Evolutionary conservation across 1,140 invertebrate species (phyloP), one percentile per base, ranked within the genome.

Genomic region (Drosophila ficusphila): DNA sequence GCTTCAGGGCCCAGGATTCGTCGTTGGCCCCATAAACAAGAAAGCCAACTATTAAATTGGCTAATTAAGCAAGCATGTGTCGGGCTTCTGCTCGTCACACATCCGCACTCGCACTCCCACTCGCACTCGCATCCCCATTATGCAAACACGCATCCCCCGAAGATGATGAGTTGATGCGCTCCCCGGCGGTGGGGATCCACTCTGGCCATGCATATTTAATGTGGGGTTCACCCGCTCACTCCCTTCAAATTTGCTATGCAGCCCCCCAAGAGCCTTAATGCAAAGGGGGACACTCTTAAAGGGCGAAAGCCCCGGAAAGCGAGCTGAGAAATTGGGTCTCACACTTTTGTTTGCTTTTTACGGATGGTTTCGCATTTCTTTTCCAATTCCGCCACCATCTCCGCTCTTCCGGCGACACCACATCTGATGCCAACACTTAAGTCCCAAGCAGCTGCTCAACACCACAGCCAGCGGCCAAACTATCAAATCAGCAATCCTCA

Each of bases 1-100:
- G 57, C 61, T 53, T 25, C 41, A 68, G 27, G 25, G 4, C 4
- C 11, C 33, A 16, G 23, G 9, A 34, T 25, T 9, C 25, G 38
- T 41, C 38, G 16, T 41, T 9, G 18, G 11, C 9, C 11, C 39
- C 79, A 86, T 85, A 85, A 85, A 88, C 72, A 86, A 77, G 57
- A 76, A 68, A 46, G 47, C 72, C 79, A 88, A 88, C 82, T 86
- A 86, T 86, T 81, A 88, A 86, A 81, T 86, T 86, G 77, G 57
- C 81, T 86, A 86, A 86, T 86, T 86, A 86, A 58, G 77, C 76
- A 53, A 25, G 58, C 68, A 67, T 68, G 60, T 77, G 81, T 58
- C 42, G 49, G 46, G 57, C 34, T 52, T 48, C 25, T 4, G 44
- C 68, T 27, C 29, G 54, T 52, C 41, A 61, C 44, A 52, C 39